phyloP scores from a whole-genome alignment of 2,888 invertebrate species.

The Andrena dorsata region DNA sequence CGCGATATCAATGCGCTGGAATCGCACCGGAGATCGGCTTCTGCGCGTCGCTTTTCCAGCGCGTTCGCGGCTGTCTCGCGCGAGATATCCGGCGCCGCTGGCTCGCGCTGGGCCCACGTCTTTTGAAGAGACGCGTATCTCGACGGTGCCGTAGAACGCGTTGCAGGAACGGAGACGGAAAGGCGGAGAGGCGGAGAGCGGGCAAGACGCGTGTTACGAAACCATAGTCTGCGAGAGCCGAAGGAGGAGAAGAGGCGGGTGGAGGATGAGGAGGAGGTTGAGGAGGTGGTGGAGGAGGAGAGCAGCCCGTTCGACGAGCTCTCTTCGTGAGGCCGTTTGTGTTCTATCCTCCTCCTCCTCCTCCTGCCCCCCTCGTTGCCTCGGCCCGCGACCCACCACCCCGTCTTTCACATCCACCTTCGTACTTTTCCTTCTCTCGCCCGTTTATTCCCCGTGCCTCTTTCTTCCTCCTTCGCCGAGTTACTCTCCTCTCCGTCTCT shows the following conservation, averaged over 20 bases:
- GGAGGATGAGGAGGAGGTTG: slow-evolving; percentile 66
- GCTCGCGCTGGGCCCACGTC: slow-evolving; percentile 28
- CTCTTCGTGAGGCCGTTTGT: slow-evolving; percentile 72
- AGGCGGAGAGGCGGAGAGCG: slow-evolving; percentile 56
- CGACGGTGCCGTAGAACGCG: slow-evolving; percentile 40
- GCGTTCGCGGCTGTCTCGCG: background rate
- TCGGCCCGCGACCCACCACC: slow-evolving; percentile 33
- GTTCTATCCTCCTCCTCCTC: slow-evolving; percentile 65
- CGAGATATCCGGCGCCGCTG: background rate
- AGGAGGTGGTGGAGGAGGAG: slow-evolving; percentile 65
- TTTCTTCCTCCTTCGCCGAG: slow-evolving; percentile 41
- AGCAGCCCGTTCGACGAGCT: slow-evolving; percentile 77
- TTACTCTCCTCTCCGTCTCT: slow-evolving; percentile 32
- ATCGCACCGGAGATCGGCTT: background rate
- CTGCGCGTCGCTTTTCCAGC: background rate
- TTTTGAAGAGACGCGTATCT: slow-evolving; percentile 61
- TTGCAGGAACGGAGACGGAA: slow-evolving; percentile 41
- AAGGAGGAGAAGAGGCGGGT: slow-evolving; percentile 49
- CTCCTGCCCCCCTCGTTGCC: slow-evolving; percentile 34
- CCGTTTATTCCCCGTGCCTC: slow-evolving; percentile 45
- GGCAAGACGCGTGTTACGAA: slow-evolving; percentile 78
- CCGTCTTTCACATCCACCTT: slow-evolving; percentile 55
- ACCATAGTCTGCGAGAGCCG: slow-evolving; percentile 74
- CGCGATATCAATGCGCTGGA: background rate
- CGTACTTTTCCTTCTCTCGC: slow-evolving; percentile 57